These are phyloP conservation scores for Tetropium fuscum DNA, from an alignment of 2,888 invertebrate species.

Conservation along the genomic window DNA sequence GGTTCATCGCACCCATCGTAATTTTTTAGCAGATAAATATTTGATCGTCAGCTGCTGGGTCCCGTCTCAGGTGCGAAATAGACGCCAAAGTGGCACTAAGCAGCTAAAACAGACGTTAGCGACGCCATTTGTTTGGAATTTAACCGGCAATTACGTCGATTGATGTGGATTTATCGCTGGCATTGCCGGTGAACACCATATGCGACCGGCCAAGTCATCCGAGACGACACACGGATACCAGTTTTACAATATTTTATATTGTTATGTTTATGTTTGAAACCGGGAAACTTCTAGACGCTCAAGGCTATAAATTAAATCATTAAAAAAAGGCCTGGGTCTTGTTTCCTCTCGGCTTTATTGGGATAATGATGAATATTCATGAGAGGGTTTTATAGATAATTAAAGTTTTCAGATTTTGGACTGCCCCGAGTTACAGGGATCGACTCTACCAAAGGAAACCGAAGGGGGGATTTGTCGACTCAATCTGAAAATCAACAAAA, in stretches of 20 bases:
- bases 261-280: constrained; percentile 5
- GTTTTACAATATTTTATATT: constrained; percentile 38
- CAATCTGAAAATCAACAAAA: no score
- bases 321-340: not conserved
- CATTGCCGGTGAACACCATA: constrained; percentile 41
- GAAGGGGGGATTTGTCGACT: no score
- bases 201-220: constrained; percentile 31
- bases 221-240: constrained; percentile 31
- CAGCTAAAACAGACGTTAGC: constrained; percentile 53
- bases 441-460: no score
- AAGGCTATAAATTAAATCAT: not conserved
- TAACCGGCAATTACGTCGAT: constrained; percentile 44
- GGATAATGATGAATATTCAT: not conserved
- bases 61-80: constrained; percentile 50
- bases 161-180: constrained; percentile 46
- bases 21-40: no score
- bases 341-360: not conserved
- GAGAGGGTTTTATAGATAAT: not conserved
- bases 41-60: constrained; percentile 15
- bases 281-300: not conserved
- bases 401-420: not conserved
- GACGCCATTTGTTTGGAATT: constrained; percentile 52
- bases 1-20: no score
- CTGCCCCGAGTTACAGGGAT: no score
- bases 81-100: constrained; percentile 49